Evolutionary conservation across 2,797 vertebrate species (phyloP).

Genomic region (Melanotaenia maccullochi): DNA sequence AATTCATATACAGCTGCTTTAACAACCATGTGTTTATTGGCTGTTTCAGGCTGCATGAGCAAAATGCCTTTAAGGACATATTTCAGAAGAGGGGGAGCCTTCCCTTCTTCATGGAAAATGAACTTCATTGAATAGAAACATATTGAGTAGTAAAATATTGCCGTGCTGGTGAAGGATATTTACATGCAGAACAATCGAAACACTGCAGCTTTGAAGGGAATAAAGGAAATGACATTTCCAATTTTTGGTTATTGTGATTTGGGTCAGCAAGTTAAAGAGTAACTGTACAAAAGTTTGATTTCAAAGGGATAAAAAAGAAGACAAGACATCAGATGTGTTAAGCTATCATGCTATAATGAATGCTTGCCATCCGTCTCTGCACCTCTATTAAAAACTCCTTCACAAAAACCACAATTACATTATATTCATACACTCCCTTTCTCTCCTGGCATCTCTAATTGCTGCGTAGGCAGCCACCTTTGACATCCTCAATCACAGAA

Average conservation of each 20-base stretch:
- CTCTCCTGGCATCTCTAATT: conserved; percentile 69
- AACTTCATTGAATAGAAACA: no score
- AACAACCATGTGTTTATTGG: neutral
- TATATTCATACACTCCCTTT: conserved; percentile 45
- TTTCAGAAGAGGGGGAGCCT: no score
- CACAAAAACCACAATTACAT: conserved; percentile 58
- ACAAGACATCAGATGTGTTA: conserved; percentile 65
- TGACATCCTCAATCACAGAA: conserved; percentile 73
- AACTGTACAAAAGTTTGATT: conserved; percentile 41
- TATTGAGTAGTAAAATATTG: no score
- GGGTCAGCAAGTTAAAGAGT: neutral
- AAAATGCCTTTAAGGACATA: neutral
- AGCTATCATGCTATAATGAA: conserved; percentile 69
- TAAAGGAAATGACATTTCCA: neutral
- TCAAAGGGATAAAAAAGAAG: conserved; percentile 39
- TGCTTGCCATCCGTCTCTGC: conserved; percentile 70
- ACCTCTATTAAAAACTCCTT: conserved; percentile 74
- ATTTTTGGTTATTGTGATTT: conserved; percentile 32
- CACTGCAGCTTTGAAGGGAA: neutral
- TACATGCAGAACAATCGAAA: neutral
- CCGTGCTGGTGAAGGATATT: neutral
- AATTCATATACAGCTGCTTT: neutral
- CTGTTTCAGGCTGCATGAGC: neutral
- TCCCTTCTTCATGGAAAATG: neutral
- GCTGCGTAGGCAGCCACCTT: conserved; percentile 74